Evolutionary conservation across 2,113 vertebrate genomes (phyloP), one percentile per base, ranked within the genome.

Genomic region (Brachypteracias leptosomus): DNA sequence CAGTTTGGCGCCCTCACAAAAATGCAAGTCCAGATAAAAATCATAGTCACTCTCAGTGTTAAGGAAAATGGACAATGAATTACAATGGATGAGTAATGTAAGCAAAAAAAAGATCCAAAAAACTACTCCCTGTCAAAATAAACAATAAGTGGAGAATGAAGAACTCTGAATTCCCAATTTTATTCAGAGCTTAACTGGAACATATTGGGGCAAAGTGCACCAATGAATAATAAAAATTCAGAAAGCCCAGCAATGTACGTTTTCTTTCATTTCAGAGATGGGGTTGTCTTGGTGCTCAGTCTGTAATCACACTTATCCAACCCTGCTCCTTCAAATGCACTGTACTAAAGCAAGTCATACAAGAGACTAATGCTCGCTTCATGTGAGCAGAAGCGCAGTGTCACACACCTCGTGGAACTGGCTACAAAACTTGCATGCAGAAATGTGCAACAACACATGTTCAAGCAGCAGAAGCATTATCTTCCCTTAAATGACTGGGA

Each of bases 21-120:
- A 96, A 62, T 31, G 46, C 46, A 90, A 84, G 46, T 25, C 47
- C 51, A 92, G 79, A 93, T 96, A 90, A 96, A 95, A 96, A 96
- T 93, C 86, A 58, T 7, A 75, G 77, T 89, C 74, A 47, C 29
- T 57, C 91, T 85, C 33, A 36, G 85, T 26, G 63, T 66, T 92
- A 86, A 92, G 76, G 88, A 96, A 95, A 95, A 96, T 68, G 72
- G 71, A 72, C 68, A 85, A 95, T 85, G 75, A 95, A 96, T 96
- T 72, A 94, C 78, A 91, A 83, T 73, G 65, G 65, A 75, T 0
- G 0, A 96, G 79, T 44, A 94, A 90, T n/a, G 40, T 71, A 96
- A 95, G 85, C 79, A 97, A 80, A 94, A 90, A 78, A 75, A 42
- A 86, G 72, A 93, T 33, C 70, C 62, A 83, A 85, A 94, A 73